Conservation (phyloP, 2,113 vertebrate genomes). For the Spermophilus dauricus region DNA sequence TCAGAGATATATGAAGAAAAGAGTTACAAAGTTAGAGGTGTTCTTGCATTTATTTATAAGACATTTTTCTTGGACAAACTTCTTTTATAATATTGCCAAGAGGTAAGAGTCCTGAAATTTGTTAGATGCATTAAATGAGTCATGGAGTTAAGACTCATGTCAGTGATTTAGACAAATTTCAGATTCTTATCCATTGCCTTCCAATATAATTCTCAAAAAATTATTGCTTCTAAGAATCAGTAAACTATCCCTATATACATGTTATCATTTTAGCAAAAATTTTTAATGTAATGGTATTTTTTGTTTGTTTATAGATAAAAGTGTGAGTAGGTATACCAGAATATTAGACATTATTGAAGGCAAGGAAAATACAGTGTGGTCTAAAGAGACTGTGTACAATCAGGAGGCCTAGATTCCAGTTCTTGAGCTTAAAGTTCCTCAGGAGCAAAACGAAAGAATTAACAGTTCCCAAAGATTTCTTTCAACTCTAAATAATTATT, state of each 20-base stretch:
- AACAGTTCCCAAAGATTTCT: neutral
- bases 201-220: conserved; percentile 32
- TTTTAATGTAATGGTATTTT: conserved; percentile 27
- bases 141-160: neutral
- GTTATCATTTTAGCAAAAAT: conserved; percentile 48
- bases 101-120: conserved; percentile 8
- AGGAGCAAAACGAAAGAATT: conserved; percentile 52
- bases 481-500: conserved; percentile 30
- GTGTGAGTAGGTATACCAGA: neutral
- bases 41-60: neutral
- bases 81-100: neutral
- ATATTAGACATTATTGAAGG: conserved; percentile 1
- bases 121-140: conserved; percentile 42
- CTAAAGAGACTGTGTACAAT: neutral
- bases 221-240: conserved; percentile 15
- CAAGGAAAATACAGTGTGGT: neutral
- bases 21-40: conserved; percentile 4
- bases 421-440: conserved; percentile 12
- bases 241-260: conserved; percentile 18
- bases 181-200: conserved; percentile 35
- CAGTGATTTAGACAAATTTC: conserved; percentile 41
- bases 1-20: conserved; percentile 14
- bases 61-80: conserved; percentile 23
- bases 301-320: conserved; percentile 29
- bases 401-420: conserved; percentile 23